Conservation (phyloP, 2,113 vertebrate genomes). For the Aramus guarauna region DNA sequence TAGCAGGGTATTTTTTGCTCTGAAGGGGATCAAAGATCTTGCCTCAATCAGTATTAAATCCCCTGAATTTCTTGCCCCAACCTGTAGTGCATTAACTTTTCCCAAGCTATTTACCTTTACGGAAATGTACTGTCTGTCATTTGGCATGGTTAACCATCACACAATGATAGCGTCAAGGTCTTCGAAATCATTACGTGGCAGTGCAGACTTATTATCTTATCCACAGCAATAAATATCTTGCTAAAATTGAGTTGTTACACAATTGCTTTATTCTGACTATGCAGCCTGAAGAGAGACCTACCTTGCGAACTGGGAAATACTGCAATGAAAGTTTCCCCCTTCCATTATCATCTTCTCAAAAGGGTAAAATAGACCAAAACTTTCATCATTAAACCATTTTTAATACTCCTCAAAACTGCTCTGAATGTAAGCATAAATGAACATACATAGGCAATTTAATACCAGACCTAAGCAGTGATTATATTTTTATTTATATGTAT, state of each 20-base stretch:
- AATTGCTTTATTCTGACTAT: not conserved
- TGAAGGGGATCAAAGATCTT: not conserved
- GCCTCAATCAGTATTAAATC: not conserved
- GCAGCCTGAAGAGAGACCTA: not conserved
- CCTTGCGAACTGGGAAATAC: not conserved
- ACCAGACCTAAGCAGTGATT: not conserved
- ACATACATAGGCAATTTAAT: not conserved
- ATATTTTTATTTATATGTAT: not conserved
- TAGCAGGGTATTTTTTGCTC: not conserved
- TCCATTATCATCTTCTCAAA: not conserved
- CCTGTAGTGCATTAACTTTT: not conserved
- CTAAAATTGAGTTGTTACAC: constrained; percentile 33
- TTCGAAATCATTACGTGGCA: not conserved
- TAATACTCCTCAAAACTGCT: not conserved
- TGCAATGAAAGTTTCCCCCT: not conserved
- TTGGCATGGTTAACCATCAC: constrained; percentile 37
- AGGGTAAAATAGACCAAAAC: not conserved
- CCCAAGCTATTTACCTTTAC: constrained; percentile 6
- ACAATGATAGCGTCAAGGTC: constrained; percentile 56
- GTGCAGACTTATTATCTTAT: constrained; percentile 40
- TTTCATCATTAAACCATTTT: not conserved
- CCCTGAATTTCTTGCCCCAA: constrained; percentile 28
- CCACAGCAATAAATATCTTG: constrained; percentile 50
- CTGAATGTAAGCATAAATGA: not conserved
- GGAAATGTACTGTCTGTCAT: not conserved